Conservation (phyloP, 2,888 invertebrate species). For the Lepidonotus clava region DNA sequence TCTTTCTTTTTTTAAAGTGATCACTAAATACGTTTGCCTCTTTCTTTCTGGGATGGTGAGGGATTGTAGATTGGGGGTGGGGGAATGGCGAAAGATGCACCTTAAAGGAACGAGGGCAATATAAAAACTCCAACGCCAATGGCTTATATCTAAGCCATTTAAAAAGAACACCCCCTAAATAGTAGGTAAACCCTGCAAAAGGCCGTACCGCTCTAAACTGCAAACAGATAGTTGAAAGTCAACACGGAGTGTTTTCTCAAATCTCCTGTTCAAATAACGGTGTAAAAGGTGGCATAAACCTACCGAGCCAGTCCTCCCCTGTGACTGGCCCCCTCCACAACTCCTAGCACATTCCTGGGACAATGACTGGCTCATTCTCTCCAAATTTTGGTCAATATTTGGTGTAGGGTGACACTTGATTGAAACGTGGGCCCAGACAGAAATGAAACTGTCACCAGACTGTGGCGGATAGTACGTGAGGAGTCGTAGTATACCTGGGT, state of each 20-base stretch:
- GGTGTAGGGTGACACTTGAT: not conserved
- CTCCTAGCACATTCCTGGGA: not conserved
- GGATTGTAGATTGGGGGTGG: too few species aligned
- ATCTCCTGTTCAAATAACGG: not conserved
- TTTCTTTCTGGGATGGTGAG: too few species aligned
- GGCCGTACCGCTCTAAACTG: slow-evolving; percentile 12
- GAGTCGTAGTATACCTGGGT: too few species aligned
- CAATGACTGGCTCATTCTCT: slow-evolving; percentile 9
- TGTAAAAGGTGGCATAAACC: slow-evolving; percentile 7
- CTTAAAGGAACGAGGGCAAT: too few species aligned
- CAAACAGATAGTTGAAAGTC: slow-evolving; percentile 19
- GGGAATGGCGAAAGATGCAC: too few species aligned
- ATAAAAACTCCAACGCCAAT: not conserved
- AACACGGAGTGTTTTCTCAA: slow-evolving; percentile 6
- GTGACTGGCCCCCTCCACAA: not conserved
- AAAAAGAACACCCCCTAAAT: slow-evolving; percentile 13
- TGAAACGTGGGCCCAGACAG: not conserved
- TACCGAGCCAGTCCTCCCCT: not conserved
- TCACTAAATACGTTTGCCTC: too few species aligned
- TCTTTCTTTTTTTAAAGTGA: too few species aligned
- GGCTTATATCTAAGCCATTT: slow-evolving; percentile 24
- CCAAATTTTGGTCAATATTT: slow-evolving; percentile 6
- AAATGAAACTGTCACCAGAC: not conserved
- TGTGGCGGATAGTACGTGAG: too few species aligned
- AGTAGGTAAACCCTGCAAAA: not conserved